Percentiles rank a stretch among this genome's conserved stretches.
These are phyloP conservation scores for Adela reaumurella DNA, from an alignment of 2,888 invertebrate genomes.

Conservation along the genomic window DNA sequence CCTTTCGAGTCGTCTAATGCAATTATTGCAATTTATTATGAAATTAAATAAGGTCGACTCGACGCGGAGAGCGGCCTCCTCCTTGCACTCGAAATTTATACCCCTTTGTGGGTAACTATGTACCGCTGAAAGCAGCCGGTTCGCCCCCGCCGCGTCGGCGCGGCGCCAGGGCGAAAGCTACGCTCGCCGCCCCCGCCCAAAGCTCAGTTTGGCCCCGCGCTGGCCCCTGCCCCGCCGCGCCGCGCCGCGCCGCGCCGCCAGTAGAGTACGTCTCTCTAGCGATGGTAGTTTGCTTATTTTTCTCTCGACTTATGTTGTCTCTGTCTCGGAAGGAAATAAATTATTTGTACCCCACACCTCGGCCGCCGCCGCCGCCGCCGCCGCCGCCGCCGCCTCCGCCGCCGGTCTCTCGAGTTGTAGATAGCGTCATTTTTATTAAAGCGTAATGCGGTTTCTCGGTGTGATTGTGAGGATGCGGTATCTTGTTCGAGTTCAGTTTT, in stretches of 20 bases:
- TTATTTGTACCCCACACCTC: constrained; percentile 51
- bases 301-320: constrained; percentile 47
- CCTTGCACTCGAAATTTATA: constrained; percentile 34
- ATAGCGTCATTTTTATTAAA: constrained; percentile 54
- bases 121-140: not conserved
- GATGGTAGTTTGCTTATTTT: constrained; percentile 51
- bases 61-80: constrained; percentile 20
- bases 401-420: constrained; percentile 10
- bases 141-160: no score
- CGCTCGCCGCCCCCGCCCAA: constrained; percentile 17
- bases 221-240: constrained; percentile 10
- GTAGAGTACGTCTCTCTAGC: constrained; percentile 29
- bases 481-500: not conserved
- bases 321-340: constrained; percentile 42
- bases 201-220: constrained; percentile 23
- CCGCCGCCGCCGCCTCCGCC: no score
- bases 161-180: no score
- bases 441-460: constrained; percentile 36
- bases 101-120: constrained; percentile 35
- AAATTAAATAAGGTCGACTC: constrained; percentile 50
- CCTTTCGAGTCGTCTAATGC: constrained; percentile 33
- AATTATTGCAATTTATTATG: constrained; percentile 54
- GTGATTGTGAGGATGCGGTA: constrained; percentile 1
- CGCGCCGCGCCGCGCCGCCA: constrained; percentile 5
- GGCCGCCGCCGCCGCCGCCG: constrained; percentile 28